Base-by-base conservation (phyloP, 2,888 invertebrate species). In the Bimastos eiseni region DNA sequence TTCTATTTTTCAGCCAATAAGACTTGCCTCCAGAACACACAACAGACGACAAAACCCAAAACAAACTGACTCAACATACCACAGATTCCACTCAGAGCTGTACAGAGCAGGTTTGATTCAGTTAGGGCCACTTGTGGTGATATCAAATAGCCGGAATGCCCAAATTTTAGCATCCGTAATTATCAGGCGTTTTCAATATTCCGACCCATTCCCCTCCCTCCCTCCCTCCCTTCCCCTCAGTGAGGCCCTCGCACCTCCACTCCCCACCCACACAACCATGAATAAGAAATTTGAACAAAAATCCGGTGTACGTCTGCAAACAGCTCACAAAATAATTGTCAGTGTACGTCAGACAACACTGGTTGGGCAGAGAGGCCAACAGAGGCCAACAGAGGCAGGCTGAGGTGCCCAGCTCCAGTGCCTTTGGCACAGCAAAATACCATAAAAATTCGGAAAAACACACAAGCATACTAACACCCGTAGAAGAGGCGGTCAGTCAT, bases 1-100 rank as follows among this genome's bases (percentile, higher is more conserved):
- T 70, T n/a, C 70, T n/a, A 70, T n/a, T 70, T 70, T 70, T n/a
- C n/a, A 70, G 70, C n/a, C 70, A 70, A 70, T n/a, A 70, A n/a
- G 70, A 70, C 70, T 70, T n/a, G n/a, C 70, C n/a, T 70, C 8
- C 17, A 30, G 70, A 70, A 30, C 70, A 70, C 70, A 30, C 30
- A 30, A 70, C 70, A 70, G n/a, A 8, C 30, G 4, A n/a, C 70
- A 70, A 70, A 70, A 8, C 70, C 70, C 8, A 70, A 70, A 70
- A 6, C 70, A 70, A 30, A 70, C 70, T 11, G n/a, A 70, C 70
- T 70, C 70, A 70, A 70, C 70, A 70, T 70, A 70, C 70, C 70
- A 70, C 70, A n/a, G 70, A 70, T 70, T 70, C 70, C 70, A 70
- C 70, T 70, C 70, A n/a, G 70, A 70, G 70, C 70, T 70, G 70